Base-by-base conservation (phyloP, 2,888 invertebrate species). In the Phyto melanocephala region DNA sequence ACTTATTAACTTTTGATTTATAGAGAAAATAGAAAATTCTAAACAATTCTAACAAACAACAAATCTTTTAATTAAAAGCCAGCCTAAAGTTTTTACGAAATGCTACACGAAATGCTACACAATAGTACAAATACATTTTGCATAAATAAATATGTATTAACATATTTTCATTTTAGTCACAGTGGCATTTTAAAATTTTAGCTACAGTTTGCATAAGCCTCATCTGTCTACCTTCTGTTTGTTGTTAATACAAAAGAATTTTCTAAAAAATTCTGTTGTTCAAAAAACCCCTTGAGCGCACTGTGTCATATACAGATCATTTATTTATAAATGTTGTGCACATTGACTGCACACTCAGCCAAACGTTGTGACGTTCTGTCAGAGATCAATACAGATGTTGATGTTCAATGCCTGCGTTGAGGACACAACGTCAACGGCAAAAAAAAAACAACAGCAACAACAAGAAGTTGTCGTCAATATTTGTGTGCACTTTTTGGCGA, bases 251-350 rank as follows among this genome's bases (percentile, higher is more conserved):
- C 42, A 65, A 50, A 77, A 79, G n/a, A 68, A 54, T 62, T 68
- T 75, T 75, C 56, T 75, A 75, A 75, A 58, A 58, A 56, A 65
- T 40, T 35, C 28, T 52, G 58, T 70, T 63, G 6, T 83, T 72
- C 52, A 45, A 62, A 45, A 17, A 17, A 45, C 78, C 79, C 71
- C 63, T 80, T 45, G 63, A 62, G 79, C 67, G 52, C 7, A 52
- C 67, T 81, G 70, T 83, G 82, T 82, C 84, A 76, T 79, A 76
- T 76, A 67, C 83, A 80, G 78, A 84, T 83, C 80, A 82, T 77
- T 78, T 75, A 45, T 77, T 75, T 75, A 37, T 67, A 65, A 50
- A 71, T 63, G 47, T n/a, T 67, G 62, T 63, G 42, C 68, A 63
- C 62, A 40, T 10, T 47, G 58, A 40, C 47, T 62, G 52, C 68